Percentiles rank a stretch among this genome's conserved stretches.
These are phyloP conservation scores for Cliona cf. orientalis DNA, from an alignment of 37 sponge, comb jelly and placozoan genomes.

Conservation along the genomic window DNA sequence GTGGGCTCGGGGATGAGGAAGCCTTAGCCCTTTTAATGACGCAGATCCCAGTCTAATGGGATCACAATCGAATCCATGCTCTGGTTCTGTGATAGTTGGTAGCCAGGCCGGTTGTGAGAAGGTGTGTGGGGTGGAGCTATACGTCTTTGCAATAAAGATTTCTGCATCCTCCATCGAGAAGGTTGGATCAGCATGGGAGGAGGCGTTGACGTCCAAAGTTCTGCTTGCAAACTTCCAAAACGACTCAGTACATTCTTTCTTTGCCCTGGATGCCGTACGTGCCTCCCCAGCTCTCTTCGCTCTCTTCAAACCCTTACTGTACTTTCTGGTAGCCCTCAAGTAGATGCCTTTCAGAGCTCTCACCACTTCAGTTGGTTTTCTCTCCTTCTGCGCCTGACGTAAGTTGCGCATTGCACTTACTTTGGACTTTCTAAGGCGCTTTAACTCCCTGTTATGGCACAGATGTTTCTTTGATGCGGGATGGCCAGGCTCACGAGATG, in stretches of 20 bases:
- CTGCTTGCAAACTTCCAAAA: slow-evolving; percentile 22
- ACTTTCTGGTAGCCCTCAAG: background rate
- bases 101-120: slow-evolving; percentile 16
- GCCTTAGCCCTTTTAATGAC: too few species aligned
- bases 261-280: slow-evolving; percentile 2
- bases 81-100: background rate
- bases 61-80: background rate
- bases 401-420: background rate
- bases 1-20: too few species aligned
- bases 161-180: slow-evolving; percentile 5
- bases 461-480: background rate
- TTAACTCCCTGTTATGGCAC: background rate
- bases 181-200: background rate
- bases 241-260: slow-evolving; percentile 4
- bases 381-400: background rate
- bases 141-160: background rate
- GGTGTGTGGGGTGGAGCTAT: background rate
- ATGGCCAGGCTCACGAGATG: background rate
- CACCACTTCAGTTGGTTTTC: background rate
- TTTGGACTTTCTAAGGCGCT: background rate
- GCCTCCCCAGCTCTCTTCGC: background rate
- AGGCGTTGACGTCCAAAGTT: background rate
- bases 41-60: too few species aligned
- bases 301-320: background rate
- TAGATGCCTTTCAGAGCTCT: background rate